Evolutionary conservation across 2,113 vertebrate species (phyloP), one percentile per base, ranked within the genome.

Genomic region (Lanius collurio): DNA sequence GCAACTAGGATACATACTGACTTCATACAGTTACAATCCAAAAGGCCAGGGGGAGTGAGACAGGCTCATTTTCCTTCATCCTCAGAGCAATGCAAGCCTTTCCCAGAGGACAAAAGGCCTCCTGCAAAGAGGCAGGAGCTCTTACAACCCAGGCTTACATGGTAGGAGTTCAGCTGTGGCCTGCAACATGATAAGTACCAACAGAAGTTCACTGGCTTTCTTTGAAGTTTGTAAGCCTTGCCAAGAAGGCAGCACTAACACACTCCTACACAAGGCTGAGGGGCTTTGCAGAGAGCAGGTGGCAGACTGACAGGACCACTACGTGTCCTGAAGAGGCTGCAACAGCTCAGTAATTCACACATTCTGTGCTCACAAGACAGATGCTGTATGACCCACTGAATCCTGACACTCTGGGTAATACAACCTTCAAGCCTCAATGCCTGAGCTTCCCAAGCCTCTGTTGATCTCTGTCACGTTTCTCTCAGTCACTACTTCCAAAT

Each of bases 11-110:
- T 30, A 83, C 16, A 30, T 56, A 57, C 2, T 81, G 64, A 50
- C 30, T 89, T 64, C 21, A 23, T 13, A 46, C 7, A 60, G 57
- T 33, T 59, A 77, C 16, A 92, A 62, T 33, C 30, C 86, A 81
- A n/a, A 81, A 44, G 27, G 67, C 31, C 8, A 7, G 11, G 24
- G 28, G 19, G 8, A 42, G 24, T 42, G 35, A 89, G 55, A 63
- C 4, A 39, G 30, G n/a, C 13, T 92, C 27, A 14, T 86, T 96
- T 96, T 96, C 93, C 95, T 97, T 94, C 83, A 96, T 94, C 73
- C 78, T 92, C 62, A 75, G 63, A 96, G 89, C 78, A 93, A 95
- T 49, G 17, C 26, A 96, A 94, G n/a, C 42, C 71, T 63, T 94
- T 95, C 56, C 82, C 49, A 95, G 89, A 93, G 37, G 52, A 97